phyloP scores from a whole-genome alignment of 2,888 invertebrate species.

The Pimpla rufipes region DNA sequence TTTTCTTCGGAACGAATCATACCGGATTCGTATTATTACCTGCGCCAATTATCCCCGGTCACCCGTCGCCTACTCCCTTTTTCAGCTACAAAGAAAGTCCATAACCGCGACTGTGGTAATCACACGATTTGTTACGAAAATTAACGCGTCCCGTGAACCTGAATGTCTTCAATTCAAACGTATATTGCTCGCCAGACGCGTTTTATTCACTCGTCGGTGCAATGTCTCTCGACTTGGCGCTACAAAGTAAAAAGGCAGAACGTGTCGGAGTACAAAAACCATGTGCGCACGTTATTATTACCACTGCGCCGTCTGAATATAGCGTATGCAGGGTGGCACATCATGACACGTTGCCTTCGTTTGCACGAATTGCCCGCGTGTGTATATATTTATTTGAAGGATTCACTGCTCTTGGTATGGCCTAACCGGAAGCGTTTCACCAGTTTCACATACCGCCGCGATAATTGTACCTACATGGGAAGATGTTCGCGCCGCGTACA shows the following conservation, averaged over 20 bases:
- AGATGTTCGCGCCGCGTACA: conserved; percentile 73
- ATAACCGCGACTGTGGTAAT: conserved; percentile 19
- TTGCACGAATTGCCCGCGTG: conserved; percentile 25
- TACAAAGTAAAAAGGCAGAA: neutral
- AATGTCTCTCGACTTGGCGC: conserved; percentile 5
- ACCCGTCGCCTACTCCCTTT: neutral
- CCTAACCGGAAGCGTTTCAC: conserved; percentile 83
- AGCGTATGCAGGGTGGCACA: conserved; percentile 13
- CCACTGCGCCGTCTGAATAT: conserved; percentile 43
- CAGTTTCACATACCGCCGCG: conserved; percentile 82
- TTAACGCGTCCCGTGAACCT: conserved; percentile 38
- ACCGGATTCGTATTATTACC: neutral
- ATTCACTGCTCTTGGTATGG: conserved; percentile 65
- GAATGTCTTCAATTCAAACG: conserved; percentile 5
- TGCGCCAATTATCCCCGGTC: neutral
- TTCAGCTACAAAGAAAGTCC: conserved; percentile 1
- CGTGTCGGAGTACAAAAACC: neutral
- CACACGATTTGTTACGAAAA: conserved; percentile 25
- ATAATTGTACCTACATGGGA: conserved; percentile 82
- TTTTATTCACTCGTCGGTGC: conserved; percentile 28
- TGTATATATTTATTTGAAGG: conserved; percentile 47
- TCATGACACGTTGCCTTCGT: conserved; percentile 44
- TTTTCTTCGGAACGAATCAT: neutral
- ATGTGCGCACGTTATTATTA: conserved; percentile 33
- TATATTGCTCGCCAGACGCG: neutral